Evolutionary conservation across 2,797 vertebrate species (phyloP), one percentile per base, ranked within the genome.

Genomic region (Podargus strigoides): DNA sequence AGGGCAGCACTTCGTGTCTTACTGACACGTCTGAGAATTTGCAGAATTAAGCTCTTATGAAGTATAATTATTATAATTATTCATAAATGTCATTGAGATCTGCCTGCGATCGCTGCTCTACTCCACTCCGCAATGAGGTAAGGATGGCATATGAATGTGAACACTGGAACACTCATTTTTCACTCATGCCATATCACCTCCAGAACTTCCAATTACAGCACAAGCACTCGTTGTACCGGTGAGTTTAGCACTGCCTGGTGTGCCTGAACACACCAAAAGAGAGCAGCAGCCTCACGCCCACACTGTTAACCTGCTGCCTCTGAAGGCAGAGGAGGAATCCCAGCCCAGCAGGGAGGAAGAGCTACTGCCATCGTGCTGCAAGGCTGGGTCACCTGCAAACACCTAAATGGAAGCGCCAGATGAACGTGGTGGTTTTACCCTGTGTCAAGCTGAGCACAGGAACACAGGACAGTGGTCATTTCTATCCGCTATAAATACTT

Each of bases 1-100:
- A 82, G 88, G 92, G 56, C 86, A 95, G 74, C 1, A 0, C 88
- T 56, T 36, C 0, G 0, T 12, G 22, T 32, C 77, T 47, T 28
- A 12, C 81, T 28, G 1, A 14, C 56, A 59, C 2, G 0, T 3
- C 63, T 21, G 59, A 80, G 74, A 60, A 85, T 11, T 34, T 62
- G 58, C 78, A 92, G 84, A 70, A 93, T 77, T 70, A 74, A 69
- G 53, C 60, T 82, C 32, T 78, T 52, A 76, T 3, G 4, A 37
- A 75, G 89, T 10, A 1, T 59, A 92, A 96, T 92, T 72, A 93
- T 76, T 64, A 26, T 75, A 94, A 94, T 94, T 81, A 74, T 6
- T 42, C 69, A 60, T 66, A 96, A 81, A 86, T 83, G 68, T 13
- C 17, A 49, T 23, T 1, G 41, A 87, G 75, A 87, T 52, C 63